Evolutionary conservation across 2,797 vertebrate genomes (phyloP), one percentile per base, ranked within the genome.

Genomic region (Otolemur crassicaudatus): DNA sequence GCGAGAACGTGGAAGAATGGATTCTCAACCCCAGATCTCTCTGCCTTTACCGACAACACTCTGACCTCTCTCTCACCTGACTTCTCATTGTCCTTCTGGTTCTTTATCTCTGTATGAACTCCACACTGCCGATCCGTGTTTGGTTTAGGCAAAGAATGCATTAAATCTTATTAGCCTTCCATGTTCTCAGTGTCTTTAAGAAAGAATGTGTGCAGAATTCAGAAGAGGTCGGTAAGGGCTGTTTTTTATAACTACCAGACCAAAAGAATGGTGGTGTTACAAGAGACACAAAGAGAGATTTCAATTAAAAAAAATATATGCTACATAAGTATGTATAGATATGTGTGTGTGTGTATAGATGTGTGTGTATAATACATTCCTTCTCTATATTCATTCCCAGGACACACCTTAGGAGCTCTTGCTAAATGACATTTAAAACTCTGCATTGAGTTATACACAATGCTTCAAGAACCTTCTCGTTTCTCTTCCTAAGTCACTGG

Each of bases 221-320:
- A 67, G 63, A 86, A 70, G 14, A 85, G 23, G 17, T 25, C 63
- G 1, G 1, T 22, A 77, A 6, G 2, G 23, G 12, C 8, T 29
- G 2, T 60, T 73, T 94, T 43, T 40, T 86, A 29, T 87, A 87
- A 90, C 70, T 92, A 97, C 79, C 10, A 90, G 46, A 88, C 53
- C 9, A 92, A 77, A 85, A 2, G 27, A 95, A 92, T 77, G n/a
- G 16, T 34, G 85, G 13, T 85, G 53, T 60, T 83, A 79, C 7
- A 72, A 20, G 14, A 4, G 27, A 80, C 69, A 90, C 20, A 63
- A 40, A 49, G 22, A 56, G 12, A 7, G 37, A 84, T 63, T 17
- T 91, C n/a, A 37, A 65, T 77, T 13, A 13, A 81, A 85, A 84
- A 61, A 37, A 80, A 70, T 67, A 83, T 34, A 20, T 49, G 49